These are phyloP conservation scores for Drosophila testacea DNA, from an alignment of 2,888 invertebrate species.

Conservation along the genomic window DNA sequence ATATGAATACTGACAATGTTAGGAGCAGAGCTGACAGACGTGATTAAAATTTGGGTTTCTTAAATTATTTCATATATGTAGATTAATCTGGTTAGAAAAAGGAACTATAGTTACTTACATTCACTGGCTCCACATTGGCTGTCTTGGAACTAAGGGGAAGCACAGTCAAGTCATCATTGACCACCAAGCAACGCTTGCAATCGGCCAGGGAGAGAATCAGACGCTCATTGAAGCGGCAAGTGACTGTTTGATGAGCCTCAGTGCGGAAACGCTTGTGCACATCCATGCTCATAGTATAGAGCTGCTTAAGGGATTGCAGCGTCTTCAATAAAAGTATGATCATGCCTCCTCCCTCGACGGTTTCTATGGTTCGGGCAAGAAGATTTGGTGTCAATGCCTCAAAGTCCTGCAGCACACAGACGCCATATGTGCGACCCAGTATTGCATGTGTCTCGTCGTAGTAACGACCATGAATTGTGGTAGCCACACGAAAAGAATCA, in stretches of 20 bases:
- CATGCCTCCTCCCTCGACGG: conserved; percentile 98
- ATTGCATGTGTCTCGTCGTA: conserved; percentile 99
- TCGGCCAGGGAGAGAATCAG: conserved; percentile 96
- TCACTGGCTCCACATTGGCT: conserved; percentile 91
- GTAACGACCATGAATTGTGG: conserved; percentile 98
- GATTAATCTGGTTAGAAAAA: neutral
- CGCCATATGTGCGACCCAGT: conserved; percentile 98
- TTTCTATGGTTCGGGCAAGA: conserved; percentile 98
- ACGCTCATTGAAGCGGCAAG: conserved; percentile 98
- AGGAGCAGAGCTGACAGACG: too few species aligned
- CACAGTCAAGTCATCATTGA: conserved; percentile 96
- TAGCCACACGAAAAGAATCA: conserved; percentile 97
- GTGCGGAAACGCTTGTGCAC: conserved; percentile 97
- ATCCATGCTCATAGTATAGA: conserved; percentile 99
- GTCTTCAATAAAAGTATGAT: conserved; percentile 94
- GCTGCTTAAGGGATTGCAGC: conserved; percentile 94
- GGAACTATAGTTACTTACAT: conserved; percentile 77
- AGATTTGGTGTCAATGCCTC: conserved; percentile 99
- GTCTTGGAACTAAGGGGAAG: conserved; percentile 96
- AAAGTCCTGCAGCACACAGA: conserved; percentile 98
- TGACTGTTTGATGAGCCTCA: conserved; percentile 96
- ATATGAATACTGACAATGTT: neutral
- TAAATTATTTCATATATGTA: too few species aligned
- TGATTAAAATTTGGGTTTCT: too few species aligned
- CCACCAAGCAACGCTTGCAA: conserved; percentile 94